Evolutionary conservation across 2,113 vertebrate species (phyloP).

Genomic region (Varanus komodoensis): DNA sequence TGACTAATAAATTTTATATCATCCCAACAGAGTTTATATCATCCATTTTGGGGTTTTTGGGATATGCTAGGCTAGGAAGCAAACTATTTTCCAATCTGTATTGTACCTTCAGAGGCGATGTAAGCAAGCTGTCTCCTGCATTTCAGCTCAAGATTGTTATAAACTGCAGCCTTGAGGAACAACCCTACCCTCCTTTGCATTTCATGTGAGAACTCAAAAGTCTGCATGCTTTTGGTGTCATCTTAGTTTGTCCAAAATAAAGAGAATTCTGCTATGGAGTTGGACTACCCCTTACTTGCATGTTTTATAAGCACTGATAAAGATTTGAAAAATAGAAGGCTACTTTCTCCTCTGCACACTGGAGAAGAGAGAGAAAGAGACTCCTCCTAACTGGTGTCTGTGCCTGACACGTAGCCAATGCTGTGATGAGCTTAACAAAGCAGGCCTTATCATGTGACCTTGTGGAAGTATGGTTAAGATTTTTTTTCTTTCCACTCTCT

Average conservation of each 20-base stretch:
- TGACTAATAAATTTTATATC: neutral
- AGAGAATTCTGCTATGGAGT: neutral
- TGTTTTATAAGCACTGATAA: slow-evolving; percentile 7
- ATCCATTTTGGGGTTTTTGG: neutral
- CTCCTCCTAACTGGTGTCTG: too few relatives aligned
- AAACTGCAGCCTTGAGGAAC: neutral
- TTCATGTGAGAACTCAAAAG: neutral
- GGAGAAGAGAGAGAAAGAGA: neutral
- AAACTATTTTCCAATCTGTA: neutral
- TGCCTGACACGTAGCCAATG: neutral
- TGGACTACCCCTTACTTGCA: neutral
- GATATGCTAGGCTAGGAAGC: neutral
- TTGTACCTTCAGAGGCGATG: neutral
- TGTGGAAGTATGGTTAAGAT: neutral
- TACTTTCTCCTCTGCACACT: slow-evolving; percentile 9
- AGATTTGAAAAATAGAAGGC: neutral
- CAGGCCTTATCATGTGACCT: slow-evolving; percentile 16
- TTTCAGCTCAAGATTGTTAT: neutral
- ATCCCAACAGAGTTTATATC: neutral
- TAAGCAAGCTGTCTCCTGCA: neutral
- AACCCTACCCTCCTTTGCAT: neutral
- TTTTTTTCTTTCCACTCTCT: neutral
- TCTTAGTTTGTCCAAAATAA: neutral
- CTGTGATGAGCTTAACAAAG: neutral
- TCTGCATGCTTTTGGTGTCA: neutral